A percentile compares a stretch with the other conserved stretches of the same genome.
Conservation (phyloP, 2,113 vertebrate species). For the Pelecanoides urinatrix region DNA sequence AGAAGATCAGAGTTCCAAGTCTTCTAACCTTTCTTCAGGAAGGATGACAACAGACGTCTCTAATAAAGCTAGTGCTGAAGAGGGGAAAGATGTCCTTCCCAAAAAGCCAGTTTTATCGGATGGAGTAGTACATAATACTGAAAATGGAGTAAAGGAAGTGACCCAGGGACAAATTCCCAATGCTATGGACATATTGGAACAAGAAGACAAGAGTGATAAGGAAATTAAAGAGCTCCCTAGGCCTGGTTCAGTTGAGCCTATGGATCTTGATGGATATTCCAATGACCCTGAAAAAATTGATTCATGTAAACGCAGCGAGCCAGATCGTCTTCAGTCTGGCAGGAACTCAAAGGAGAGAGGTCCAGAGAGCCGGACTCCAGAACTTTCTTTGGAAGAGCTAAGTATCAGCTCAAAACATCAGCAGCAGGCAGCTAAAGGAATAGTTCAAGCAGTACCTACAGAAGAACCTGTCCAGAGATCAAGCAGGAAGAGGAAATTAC, state of each 20-base stretch:
- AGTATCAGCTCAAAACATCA: slow-evolving; percentile 88
- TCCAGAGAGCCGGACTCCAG: slow-evolving; percentile 79
- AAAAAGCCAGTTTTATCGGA: slow-evolving; percentile 81
- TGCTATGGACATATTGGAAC: slow-evolving; percentile 70
- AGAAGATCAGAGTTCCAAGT: slow-evolving; percentile 59
- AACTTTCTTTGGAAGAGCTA: slow-evolving; percentile 93
- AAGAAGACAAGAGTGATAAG: slow-evolving; percentile 61
- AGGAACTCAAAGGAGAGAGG: slow-evolving; percentile 72
- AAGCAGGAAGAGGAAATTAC: slow-evolving; percentile 86
- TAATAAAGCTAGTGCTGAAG: slow-evolving; percentile 84
- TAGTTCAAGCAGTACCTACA: slow-evolving; percentile 9
- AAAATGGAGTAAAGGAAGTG: slow-evolving; percentile 73
- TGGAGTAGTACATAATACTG: slow-evolving; percentile 56
- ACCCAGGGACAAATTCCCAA: slow-evolving; percentile 63
- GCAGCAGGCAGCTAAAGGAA: slow-evolving; percentile 40
- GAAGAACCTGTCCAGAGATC: slow-evolving; percentile 75
- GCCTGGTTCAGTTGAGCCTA: slow-evolving; percentile 78
- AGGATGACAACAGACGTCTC: slow-evolving; percentile 90
- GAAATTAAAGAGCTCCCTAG: slow-evolving; percentile 69
- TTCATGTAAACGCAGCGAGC: slow-evolving; percentile 25
- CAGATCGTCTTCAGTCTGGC: slow-evolving; percentile 40
- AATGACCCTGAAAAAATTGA: slow-evolving; percentile 64
- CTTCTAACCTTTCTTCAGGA: slow-evolving; percentile 27
- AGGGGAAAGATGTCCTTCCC: slow-evolving; percentile 81
- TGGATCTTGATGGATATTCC: slow-evolving; percentile 84